Evolutionary conservation across 2,888 invertebrate species (phyloP), one percentile per base, ranked within the genome.

Genomic region (Mythimna albipuncta): DNA sequence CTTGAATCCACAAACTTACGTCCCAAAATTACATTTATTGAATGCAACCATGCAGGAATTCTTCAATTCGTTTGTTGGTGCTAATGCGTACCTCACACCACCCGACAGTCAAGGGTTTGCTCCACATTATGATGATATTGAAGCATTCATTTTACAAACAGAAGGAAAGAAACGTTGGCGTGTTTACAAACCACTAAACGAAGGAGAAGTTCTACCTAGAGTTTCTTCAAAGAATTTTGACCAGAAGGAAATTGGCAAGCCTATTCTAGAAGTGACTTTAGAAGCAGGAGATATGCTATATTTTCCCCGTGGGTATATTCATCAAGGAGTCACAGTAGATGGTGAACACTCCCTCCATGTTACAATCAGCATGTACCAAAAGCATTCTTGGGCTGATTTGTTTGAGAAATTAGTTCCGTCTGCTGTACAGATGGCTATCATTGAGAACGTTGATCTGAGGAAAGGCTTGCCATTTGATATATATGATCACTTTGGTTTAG

Each of bases 121-220:
- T 0, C 99, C 99, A 0, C 99, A 99, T 93, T 99, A 98, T 91
- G 99, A 99, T 94, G 99, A 99, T 90, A 99, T 99, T 82, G 99
- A 99, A 94, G 99, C 99, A 0, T 99, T 99, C 91, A 98, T 99
- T 63, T 91, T 99, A 64, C 99, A 99, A 96, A 95, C 99, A 2
- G 99, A 99, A 94, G 99, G 99, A 0, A 97, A 98, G 87, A 99
- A 99, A 92, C 97, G 98, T 81, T 99, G 99, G 99, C 97, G 97
- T 85, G 94, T 99, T 16, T 99, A 99, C 91, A 97, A 97, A 84
- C 99, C 99, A 19, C 95, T 97, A 90, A 96, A 87, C n/a, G 89
- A 95, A 6, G 96, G 96, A 55, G 98, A 98, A 91, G 93, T 97
- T 3, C 94, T 99, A 55, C 98, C 99, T 0, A 96, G 99, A 80